Evolutionary conservation across 2,888 invertebrate genomes (phyloP), one percentile per base, ranked within the genome.

Genomic region (Hofmannophila pseudospretella): DNA sequence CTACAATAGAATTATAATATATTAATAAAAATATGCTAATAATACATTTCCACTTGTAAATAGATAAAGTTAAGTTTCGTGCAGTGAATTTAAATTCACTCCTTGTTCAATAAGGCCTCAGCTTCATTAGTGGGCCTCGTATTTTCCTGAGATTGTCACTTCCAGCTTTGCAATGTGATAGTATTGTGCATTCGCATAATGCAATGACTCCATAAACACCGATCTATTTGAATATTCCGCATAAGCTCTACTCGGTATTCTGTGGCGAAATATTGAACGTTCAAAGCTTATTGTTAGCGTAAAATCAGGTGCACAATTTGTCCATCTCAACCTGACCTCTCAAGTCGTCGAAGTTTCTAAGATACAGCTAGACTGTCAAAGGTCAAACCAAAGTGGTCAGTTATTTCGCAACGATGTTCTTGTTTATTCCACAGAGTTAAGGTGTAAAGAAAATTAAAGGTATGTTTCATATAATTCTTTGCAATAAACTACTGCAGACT

Each of bases 221-320:
- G 19, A 20, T 33, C 14, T 12, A 32, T 29, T 30, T 27, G 38
- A 33, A 28, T 30, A 29, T 34, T 22, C 38, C 7, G 16, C 22
- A 34, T 37, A 34, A 38, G 27, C 30, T 16, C 34, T 27, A 13
- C 13, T 39, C 31, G 27, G 31, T 39, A 38, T 34, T 38, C 34
- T 25, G 34, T 16, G 26, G 31, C 22, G 34, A 34, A 38, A 34
- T 34, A 34, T 34, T 26, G 23, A 38, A 34, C 34, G 28, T 34
- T 34, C 30, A 39, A 31, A 14, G 39, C 34, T 34, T 39, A 34
- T 39, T 39, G 34, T 34, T 38, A 29, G 34, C 25, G 38, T 34
- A 31, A 39, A 39, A 39, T 39, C 39, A 31, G 34, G 34, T 14
- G 16, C 30, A 20, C 19, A 16, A 34, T 16, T 12, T 8, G 34